Conservation (phyloP, 2,888 invertebrate genomes). For the Alsophila aescularia region DNA sequence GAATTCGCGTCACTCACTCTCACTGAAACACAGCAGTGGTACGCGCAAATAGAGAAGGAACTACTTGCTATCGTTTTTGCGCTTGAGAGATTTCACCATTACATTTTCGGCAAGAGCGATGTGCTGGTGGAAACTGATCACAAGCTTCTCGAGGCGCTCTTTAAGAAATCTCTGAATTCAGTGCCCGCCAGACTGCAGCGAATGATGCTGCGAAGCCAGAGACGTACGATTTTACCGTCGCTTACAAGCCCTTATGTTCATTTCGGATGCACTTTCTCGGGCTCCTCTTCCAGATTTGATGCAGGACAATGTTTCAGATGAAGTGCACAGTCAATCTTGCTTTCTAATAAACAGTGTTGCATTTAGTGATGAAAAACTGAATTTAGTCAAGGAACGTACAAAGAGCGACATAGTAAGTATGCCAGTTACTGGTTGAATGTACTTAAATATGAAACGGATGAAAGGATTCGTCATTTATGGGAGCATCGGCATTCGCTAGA, state of each 20-base stretch:
- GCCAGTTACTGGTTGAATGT: too few species aligned
- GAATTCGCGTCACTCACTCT: too few species aligned
- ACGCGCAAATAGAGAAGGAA: constrained; percentile 47
- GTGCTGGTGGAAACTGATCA: constrained; percentile 43
- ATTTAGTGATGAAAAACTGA: constrained; percentile 22
- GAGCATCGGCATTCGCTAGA: background rate
- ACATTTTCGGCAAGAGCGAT: constrained; percentile 37
- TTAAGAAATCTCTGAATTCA: constrained; percentile 35
- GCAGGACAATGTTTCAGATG: too few species aligned
- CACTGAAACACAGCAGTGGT: constrained; percentile 33
- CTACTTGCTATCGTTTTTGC: constrained; percentile 45
- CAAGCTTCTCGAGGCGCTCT: constrained; percentile 42
- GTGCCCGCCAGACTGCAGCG: too few species aligned
- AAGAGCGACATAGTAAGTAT: background rate
- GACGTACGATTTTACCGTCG: too few species aligned
- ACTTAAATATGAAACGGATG: too few species aligned
- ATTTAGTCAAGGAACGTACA: constrained; percentile 2
- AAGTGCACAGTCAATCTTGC: constrained; percentile 13
- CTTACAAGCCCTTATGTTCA: too few species aligned
- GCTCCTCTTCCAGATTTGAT: too few species aligned
- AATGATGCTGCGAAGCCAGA: too few species aligned
- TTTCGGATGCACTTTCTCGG: too few species aligned
- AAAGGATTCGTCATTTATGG: background rate
- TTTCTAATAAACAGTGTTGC: constrained; percentile 29
- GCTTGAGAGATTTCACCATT: constrained; percentile 40